These are phyloP conservation scores for Cheirogaleus major DNA, from an alignment of 2,797 vertebrate genomes.

Conservation along the genomic window DNA sequence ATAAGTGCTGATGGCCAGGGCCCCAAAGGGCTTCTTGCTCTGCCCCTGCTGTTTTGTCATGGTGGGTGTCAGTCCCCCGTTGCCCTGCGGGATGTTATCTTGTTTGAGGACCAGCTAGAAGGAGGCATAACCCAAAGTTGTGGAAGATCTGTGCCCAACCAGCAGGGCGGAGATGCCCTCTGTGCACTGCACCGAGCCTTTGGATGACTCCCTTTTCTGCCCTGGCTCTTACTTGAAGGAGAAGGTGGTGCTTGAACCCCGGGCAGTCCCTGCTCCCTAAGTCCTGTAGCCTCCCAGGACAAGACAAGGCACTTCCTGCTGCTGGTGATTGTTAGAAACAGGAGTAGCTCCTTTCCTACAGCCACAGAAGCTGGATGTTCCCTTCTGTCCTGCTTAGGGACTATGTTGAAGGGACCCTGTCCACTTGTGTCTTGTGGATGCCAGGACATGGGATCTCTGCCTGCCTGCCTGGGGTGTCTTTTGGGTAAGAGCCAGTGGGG, in stretches of 20 bases:
- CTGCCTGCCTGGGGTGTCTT: background rate
- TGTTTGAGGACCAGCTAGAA: background rate
- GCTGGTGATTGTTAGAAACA: background rate
- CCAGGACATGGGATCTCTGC: background rate
- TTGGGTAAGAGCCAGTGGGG: background rate
- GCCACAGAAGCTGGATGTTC: background rate
- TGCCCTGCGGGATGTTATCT: background rate
- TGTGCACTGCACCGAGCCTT: rapidly evolving
- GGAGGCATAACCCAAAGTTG: background rate
- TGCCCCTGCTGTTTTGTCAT: background rate
- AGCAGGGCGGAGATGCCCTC: background rate
- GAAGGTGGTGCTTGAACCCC: background rate
- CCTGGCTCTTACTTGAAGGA: background rate
- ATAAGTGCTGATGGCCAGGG: background rate
- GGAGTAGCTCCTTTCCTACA: background rate
- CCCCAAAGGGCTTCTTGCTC: background rate
- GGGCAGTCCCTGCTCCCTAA: no score
- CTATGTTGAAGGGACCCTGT: background rate
- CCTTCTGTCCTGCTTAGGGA: background rate
- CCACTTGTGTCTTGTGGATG: background rate
- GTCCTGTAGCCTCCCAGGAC: background rate
- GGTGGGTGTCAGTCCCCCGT: background rate
- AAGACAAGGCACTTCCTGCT: background rate
- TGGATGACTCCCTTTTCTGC: background rate
- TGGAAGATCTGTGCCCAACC: background rate